Evolutionary conservation across 2,113 vertebrate species (phyloP), one percentile per base, ranked within the genome.

Genomic region (Saguinus imperator): DNA sequence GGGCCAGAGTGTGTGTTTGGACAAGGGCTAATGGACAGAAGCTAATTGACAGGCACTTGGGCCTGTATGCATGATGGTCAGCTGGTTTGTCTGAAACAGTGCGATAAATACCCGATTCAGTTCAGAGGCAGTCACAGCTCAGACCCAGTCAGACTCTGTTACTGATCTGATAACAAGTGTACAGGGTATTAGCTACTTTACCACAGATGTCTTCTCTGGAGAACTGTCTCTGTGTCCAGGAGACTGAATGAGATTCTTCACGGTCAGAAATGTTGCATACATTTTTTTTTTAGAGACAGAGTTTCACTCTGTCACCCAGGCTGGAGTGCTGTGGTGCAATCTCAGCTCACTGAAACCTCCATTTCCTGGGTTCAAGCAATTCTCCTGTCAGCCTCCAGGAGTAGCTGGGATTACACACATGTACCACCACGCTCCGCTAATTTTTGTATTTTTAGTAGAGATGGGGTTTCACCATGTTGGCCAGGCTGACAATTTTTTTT

Each of bases 61-160:
- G 80, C 70, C 83, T 64, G 1, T 73, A 70, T 68, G 89, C 72
- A 52, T 94, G 96, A 97, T 52, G 76, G 87, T 97, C 97, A 97
- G 96, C 95, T 97, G 96, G 48, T 90, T 89, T 97, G 40, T 84
- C 87, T 0, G 1, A 27, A 77, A 87, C 92, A 92, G 84, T 86
- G 92, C 92, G 96, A 95, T 94, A 94, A 97, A 98, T 97, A 84
- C 87, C 70, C 84, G 70, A 93, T 97, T 96, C 92, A 94, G 83
- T 95, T 32, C 73, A 80, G 61, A 64, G 64, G 58, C 93, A 94
- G 94, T 95, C 89, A 92, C 0, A 4, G 80, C 82, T 96, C 92
- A 97, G 93, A 90, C 75, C 89, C 91, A 89, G 89, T 52, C 94
- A 96, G 91, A 88, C 95, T 64, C 92, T 0, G 18, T 87, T 95